Conservation (phyloP, 2,797 vertebrate genomes). For the Rhinophrynus dorsalis region DNA sequence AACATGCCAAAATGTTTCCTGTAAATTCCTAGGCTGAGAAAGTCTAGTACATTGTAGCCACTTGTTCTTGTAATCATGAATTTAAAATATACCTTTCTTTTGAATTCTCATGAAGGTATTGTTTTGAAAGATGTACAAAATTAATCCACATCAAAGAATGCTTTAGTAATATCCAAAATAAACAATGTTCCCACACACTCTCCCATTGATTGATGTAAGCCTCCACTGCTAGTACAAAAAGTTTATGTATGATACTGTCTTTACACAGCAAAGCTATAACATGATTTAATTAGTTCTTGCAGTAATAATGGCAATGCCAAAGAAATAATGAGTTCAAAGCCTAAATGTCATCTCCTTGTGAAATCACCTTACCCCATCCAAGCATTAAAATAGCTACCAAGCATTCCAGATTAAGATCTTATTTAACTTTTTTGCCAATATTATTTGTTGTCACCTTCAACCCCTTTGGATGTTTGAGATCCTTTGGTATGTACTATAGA, state of each 20-base stretch:
- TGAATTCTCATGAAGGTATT: background rate
- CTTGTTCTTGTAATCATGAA: conserved; percentile 3
- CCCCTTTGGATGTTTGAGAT: too few species aligned
- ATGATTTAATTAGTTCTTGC: too few species aligned
- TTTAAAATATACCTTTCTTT: conserved; percentile 6
- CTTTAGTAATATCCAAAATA: background rate
- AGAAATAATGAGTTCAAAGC: too few species aligned
- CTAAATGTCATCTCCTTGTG: too few species aligned
- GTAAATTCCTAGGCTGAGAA: conserved; percentile 1
- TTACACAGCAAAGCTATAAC: too few species aligned
- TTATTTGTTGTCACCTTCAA: too few species aligned
- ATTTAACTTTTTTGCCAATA: too few species aligned
- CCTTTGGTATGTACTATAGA: too few species aligned
- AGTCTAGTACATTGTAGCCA: conserved; percentile 7
- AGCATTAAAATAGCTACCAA: too few species aligned
- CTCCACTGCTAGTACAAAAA: background rate
- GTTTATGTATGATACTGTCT: background rate
- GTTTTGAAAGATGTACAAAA: conserved; percentile 6
- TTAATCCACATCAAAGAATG: conserved; percentile 11
- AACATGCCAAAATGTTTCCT: background rate
- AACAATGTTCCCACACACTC: background rate
- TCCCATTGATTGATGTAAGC: background rate
- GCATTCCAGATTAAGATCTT: too few species aligned
- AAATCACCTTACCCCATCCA: too few species aligned
- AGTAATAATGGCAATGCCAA: too few species aligned